A percentile compares a stretch with the other conserved stretches of the same genome.
Evolutionary conservation across 2,888 invertebrate species (phyloP).

Genomic region (Apoderus coryli): DNA sequence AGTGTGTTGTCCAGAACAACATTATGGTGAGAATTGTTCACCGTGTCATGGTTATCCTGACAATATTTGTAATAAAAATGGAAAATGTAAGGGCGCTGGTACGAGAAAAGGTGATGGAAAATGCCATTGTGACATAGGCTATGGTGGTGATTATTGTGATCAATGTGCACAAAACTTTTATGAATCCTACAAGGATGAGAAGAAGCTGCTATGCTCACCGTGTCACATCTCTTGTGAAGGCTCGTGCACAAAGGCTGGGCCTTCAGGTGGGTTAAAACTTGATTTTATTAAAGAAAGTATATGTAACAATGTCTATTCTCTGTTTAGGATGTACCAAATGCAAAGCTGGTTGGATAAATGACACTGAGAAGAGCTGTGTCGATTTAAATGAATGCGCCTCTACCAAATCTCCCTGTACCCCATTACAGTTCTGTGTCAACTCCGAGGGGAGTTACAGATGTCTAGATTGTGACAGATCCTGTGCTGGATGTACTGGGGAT

Average conservation of each 20-base stretch:
- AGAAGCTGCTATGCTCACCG: slow-evolving; percentile 56
- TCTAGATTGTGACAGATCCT: slow-evolving; percentile 71
- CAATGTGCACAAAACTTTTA: slow-evolving; percentile 64
- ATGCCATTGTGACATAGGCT: slow-evolving; percentile 75
- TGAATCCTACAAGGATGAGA: slow-evolving; percentile 56
- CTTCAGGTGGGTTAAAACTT: slow-evolving; percentile 35
- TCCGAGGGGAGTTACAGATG: slow-evolving; percentile 73
- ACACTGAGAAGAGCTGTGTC: slow-evolving; percentile 60
- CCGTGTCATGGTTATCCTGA: slow-evolving; percentile 64
- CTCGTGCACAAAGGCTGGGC: slow-evolving; percentile 58
- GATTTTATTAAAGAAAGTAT: neutral
- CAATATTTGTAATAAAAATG: slow-evolving; percentile 67
- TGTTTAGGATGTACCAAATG: slow-evolving; percentile 44
- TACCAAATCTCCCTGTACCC: slow-evolving; percentile 36
- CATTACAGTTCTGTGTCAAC: slow-evolving; percentile 77
- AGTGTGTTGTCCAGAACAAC: slow-evolving; percentile 73
- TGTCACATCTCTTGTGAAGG: slow-evolving; percentile 72
- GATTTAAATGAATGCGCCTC: slow-evolving; percentile 76
- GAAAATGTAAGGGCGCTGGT: slow-evolving; percentile 66
- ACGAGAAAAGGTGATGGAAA: slow-evolving; percentile 87
- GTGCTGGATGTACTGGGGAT: slow-evolving; percentile 71
- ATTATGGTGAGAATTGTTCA: slow-evolving; percentile 68
- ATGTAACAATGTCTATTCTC: no score
- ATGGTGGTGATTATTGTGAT: slow-evolving; percentile 62
- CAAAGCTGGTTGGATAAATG: slow-evolving; percentile 57